Evolutionary conservation across 2,888 invertebrate species (phyloP), one percentile per base, ranked within the genome.

Genomic region (Campopleginae sp.): DNA sequence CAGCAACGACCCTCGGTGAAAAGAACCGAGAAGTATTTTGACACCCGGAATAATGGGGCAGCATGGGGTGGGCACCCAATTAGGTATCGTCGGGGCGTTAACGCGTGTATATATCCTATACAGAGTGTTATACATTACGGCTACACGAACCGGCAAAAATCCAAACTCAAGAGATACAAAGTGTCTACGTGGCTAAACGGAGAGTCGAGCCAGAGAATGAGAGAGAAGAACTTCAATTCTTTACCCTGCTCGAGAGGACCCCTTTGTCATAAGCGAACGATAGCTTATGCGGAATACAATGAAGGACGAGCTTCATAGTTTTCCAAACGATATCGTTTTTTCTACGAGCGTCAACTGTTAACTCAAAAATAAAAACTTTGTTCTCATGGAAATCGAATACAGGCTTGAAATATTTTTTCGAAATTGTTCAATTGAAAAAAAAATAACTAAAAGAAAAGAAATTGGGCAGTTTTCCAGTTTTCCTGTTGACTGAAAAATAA

Each of bases 41-140:
- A 93, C 93, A 93, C 93, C 93, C 91, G 71, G 90, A 88, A 92
- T 93, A 93, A 93, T 91, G 88, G 91, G 90, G 89, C 93, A 92
- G 89, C 92, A 91, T 91, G 93, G 91, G 93, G 93, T 89, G 91
- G 86, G 87, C 89, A 91, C 91, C 93, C 93, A 93, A 93, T 93
- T 93, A 93, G 92, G 91, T 90, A 90, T 91, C 91, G 90, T 88
- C 86, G 86, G 90, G 89, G 90, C 90, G 90, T 91, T 88, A 91
- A 90, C 89, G 88, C 82, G 87, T 86, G 86, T 82, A 80, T 80
- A 44, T 66, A 66, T 74, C 76, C 65, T 74, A 80, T 66, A 82
- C 63, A 80, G 71, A 74, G 74, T n/a, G n/a, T 80, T 80, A 74
- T 54, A 72, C 51, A 63, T 71, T 42, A 85, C 70, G 76, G 72